Percentiles rank a stretch among this genome's conserved stretches.
Conservation (phyloP, 2,888 invertebrate species). For the Heliconius erato region DNA sequence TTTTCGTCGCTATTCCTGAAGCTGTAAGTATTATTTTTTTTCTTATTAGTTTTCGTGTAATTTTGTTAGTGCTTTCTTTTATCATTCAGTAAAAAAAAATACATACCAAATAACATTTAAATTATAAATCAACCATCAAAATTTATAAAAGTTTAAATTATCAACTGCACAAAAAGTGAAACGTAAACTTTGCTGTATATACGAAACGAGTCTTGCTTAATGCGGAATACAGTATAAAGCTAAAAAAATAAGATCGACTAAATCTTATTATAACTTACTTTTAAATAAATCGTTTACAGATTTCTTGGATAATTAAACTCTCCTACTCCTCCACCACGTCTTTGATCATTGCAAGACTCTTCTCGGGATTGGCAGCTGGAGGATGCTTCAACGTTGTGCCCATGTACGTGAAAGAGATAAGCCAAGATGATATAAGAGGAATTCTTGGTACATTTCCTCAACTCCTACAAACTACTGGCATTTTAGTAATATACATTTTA, state of each 20-base stretch:
- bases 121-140: no score
- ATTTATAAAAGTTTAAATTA: no score
- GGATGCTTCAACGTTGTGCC: slow-evolving; percentile 69
- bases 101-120: no score
- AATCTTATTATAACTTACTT: not conserved
- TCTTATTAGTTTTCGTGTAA: not conserved
- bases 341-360: slow-evolving; percentile 65
- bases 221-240: no score
- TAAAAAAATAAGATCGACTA: not conserved
- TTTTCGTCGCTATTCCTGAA: slow-evolving; percentile 77
- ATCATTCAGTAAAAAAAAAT: no score
- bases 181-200: no score
- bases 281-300: slow-evolving; percentile 54
- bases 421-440: slow-evolving; percentile 70
- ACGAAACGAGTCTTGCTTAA: no score
- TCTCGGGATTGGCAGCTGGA: slow-evolving; percentile 68
- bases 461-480: slow-evolving; percentile 66
- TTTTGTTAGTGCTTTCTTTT: no score
- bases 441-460: slow-evolving; percentile 65
- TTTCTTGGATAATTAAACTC: slow-evolving; percentile 70
- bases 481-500: slow-evolving; percentile 68
- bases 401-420: slow-evolving; percentile 73
- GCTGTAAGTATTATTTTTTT: slow-evolving; percentile 60
- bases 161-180: no score
- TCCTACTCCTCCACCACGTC: slow-evolving; percentile 58